Evolutionary conservation across 1,140 invertebrate genomes (phyloP), one percentile per base, ranked within the genome.

Genomic region (Drosophila tsacasi): DNA sequence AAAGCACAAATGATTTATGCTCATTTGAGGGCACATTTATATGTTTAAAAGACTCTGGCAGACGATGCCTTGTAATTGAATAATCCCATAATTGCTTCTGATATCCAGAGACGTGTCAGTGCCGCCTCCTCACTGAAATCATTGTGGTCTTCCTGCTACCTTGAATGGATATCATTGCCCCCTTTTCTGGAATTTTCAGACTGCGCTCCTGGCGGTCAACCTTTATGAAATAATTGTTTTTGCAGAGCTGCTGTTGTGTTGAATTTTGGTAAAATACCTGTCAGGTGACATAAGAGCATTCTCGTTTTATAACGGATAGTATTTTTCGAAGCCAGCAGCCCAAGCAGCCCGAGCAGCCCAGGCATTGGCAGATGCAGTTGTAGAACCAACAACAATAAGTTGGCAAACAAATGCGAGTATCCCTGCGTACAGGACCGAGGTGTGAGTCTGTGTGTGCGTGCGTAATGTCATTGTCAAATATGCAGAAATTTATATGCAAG

Each of bases 401-500:
- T 67, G 55, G 50, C 46, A 69, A 89, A 80, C 75, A 67, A 80
- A 69, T 68, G 76, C 54, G 52, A 59, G 63, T 37, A 64, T 54
- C 47, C 75, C 55, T 25, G 21, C 42, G 17, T 19, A 46, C 66
- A 44, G 40, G 27, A 27, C 8, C 23, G 37, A 52, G 54, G 21
- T 64, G 37, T 47, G 64, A 63, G 42, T 63, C 19, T 47, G 37
- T 64, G 42, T 79, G 76, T 39, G 67, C 55, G 55, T 67, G 50
- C 62, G 62, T 89, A 81, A 81, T 89, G 67, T 74, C 65, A 73
- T 85, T 81, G 85, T 85, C 85, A 89, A 89, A 89, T 85, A 69
- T 78, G 55, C 75, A 85, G 69, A 85, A 90, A 89, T 89, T 90
- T 89, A 89, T 89, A 89, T 89, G 84, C 84, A 90, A 89, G 84